Base-by-base conservation (phyloP, 2,888 invertebrate species). In the Alsophila aescularia region DNA sequence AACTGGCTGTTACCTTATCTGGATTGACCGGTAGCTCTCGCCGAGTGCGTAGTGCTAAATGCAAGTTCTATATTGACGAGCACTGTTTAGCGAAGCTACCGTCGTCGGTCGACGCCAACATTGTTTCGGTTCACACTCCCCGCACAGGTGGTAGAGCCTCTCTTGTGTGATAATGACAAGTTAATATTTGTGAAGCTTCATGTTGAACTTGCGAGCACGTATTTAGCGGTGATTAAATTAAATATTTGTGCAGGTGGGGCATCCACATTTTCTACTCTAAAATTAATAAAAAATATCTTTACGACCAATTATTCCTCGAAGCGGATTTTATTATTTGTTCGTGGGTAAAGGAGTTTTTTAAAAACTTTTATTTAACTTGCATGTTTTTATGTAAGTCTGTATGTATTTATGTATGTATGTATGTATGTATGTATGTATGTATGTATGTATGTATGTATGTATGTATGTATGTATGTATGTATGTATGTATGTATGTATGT, bases 21-120 rank as follows among this genome's bases (percentile, higher is more conserved):
- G 14, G 0, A 42, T 32, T 14, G 18, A 16, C 48, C 41, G 31
- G 32, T 48, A 43, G 42, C 53, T 54, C 54, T 44, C 35, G 12
- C 39, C 27, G n/a, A 27, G 36, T 9, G 15, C 18, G 42, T 55
- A 42, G 51, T 45, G 62, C 57, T 61, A 65, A 64, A 44, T 42
- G 51, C 44, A 37, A 52, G 57, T 52, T 50, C 36, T 54, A 61
- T 54, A 56, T 57, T 62, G 40, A 58, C 52, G 31, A 10, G 1
- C 12, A 27, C 37, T 57, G 52, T 60, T 63, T 63, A 51, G 37
- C 9, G 36, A 47, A 49, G 56, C 49, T 32, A 41, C 58, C 37
- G 45, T 24, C 24, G 24, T 24, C 4, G 24, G 24, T 24, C 24
- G 5, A 21, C 13, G 36, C 34, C 49, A 37, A 47, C 27, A 27